phyloP scores from a whole-genome alignment of 2,113 vertebrate species.

The Nibea coibor region DNA sequence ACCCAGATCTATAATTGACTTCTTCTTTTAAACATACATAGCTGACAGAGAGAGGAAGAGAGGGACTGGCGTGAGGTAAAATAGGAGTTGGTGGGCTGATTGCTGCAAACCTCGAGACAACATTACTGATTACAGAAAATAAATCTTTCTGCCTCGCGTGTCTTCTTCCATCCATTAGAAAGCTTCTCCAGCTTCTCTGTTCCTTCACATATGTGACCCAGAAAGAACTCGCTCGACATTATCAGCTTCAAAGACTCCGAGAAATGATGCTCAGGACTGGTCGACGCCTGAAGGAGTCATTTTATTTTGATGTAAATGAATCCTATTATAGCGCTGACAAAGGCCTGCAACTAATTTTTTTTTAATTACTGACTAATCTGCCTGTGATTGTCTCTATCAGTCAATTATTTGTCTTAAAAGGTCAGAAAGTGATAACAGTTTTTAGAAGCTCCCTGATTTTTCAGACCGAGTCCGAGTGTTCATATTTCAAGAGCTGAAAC shows the following conservation, averaged over 20 bases:
- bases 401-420: not conserved
- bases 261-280: not conserved
- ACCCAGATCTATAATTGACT: conserved; percentile 86
- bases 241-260: not conserved
- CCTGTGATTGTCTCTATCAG: not conserved
- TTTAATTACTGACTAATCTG: not conserved
- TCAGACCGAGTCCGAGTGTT: not conserved
- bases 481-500: not conserved
- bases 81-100: conserved; percentile 29
- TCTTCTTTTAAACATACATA: conserved; percentile 79
- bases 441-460: not conserved
- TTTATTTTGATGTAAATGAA: not conserved
- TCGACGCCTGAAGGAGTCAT: not conserved
- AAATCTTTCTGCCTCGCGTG: not conserved
- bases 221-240: not conserved
- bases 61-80: conserved; percentile 27
- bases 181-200: not conserved
- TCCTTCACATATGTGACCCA: not conserved
- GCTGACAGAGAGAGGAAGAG: conserved; percentile 45
- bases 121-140: not conserved
- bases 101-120: conserved; percentile 25
- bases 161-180: not conserved
- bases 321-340: not conserved
- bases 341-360: not conserved
- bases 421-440: not conserved